Conservation (phyloP, 2,113 vertebrate genomes). For the Oenanthe melanoleuca region DNA sequence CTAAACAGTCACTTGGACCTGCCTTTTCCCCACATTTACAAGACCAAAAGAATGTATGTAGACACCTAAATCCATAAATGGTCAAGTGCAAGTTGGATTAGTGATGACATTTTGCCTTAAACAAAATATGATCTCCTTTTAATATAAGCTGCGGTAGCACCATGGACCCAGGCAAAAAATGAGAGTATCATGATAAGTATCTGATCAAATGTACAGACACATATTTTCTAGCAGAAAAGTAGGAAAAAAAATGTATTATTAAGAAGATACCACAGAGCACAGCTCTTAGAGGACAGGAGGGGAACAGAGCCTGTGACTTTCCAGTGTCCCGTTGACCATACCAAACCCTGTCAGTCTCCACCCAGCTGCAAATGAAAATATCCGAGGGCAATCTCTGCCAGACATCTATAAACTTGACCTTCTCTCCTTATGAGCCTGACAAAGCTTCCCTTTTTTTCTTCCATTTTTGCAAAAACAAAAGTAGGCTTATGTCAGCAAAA, state of each 20-base stretch:
- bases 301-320: not conserved
- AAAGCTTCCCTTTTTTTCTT: not conserved
- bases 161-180: not conserved
- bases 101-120: not conserved
- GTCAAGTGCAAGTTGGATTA: not conserved
- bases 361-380: not conserved
- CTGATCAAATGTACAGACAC: not conserved
- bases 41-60: not conserved
- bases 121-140: not conserved
- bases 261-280: not conserved
- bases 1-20: not conserved
- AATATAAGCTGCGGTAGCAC: not conserved
- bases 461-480: not conserved
- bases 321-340: not conserved
- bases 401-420: not conserved
- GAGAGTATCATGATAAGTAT: not conserved
- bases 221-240: not conserved
- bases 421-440: not conserved
- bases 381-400: not conserved
- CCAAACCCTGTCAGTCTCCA: not conserved
- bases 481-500: not conserved
- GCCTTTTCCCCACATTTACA: accelerated
- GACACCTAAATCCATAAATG: not conserved
- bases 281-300: not conserved
- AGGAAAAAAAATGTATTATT: accelerated